phyloP scores from a whole-genome alignment of 2,888 invertebrate genomes.

The Megaustenia siamemsis region DNA sequence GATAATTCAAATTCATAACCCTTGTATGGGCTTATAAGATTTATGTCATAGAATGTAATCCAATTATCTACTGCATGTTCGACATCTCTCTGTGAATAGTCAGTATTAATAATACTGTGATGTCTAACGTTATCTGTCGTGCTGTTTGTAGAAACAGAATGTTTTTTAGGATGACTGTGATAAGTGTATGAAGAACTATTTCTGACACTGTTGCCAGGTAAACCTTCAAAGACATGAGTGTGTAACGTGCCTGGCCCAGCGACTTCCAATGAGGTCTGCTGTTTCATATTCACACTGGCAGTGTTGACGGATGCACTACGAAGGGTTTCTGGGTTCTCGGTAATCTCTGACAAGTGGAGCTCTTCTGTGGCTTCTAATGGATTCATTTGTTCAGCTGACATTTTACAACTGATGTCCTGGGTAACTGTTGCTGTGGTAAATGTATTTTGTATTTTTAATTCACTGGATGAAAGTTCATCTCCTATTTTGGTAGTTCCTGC shows the following conservation, averaged over 20 bases:
- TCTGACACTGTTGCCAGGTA: too few species aligned
- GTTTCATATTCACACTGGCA: too few species aligned
- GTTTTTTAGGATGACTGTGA: not conserved
- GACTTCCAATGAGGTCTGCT: too few species aligned
- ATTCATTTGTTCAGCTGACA: not conserved
- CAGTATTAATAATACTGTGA: not conserved
- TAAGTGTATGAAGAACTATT: not conserved
- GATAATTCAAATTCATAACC: not conserved
- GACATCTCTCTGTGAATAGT: not conserved
- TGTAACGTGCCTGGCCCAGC: too few species aligned
- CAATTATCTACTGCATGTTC: constrained; percentile 25
- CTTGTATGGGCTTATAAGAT: not conserved
- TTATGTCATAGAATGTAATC: constrained; percentile 13
- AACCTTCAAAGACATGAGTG: too few species aligned
- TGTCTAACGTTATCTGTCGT: not conserved
- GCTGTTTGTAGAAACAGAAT: not conserved
- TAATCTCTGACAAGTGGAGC: not conserved
- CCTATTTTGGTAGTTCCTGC: not conserved
- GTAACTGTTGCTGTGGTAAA: not conserved
- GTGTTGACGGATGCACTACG: too few species aligned
- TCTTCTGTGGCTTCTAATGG: not conserved
- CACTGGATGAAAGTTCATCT: too few species aligned
- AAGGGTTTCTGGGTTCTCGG: too few species aligned
- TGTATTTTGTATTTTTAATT: not conserved
- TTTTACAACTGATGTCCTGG: not conserved